Conservation (phyloP, 2,113 vertebrate genomes). For the Poeciliopsis occidentalis region DNA sequence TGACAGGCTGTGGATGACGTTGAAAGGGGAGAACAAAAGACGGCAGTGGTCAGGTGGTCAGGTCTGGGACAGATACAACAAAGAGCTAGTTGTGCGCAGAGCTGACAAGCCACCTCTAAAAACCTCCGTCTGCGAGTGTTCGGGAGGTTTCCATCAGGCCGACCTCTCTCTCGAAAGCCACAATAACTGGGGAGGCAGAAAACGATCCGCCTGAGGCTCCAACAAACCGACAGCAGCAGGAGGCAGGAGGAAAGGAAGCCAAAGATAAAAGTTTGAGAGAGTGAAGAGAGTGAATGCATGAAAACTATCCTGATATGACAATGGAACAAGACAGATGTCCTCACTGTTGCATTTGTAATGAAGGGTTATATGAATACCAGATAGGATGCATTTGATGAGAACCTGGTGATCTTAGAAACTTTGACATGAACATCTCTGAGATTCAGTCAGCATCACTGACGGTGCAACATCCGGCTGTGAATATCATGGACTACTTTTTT, state of each 20-base stretch:
- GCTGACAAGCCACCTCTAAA: constrained; percentile 45
- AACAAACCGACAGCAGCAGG: constrained; percentile 39
- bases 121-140: constrained; percentile 56
- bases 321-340: not conserved
- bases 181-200: constrained; percentile 44
- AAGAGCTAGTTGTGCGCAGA: constrained; percentile 63
- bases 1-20: constrained; percentile 36
- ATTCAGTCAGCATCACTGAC: too few species aligned
- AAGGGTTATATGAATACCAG: too few species aligned
- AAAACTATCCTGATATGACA: not conserved
- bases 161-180: constrained; percentile 35
- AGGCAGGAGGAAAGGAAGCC: not conserved
- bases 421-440: too few species aligned
- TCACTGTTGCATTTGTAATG: not conserved
- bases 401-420: too few species aligned
- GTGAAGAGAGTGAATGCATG: constrained; percentile 2
- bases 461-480: too few species aligned
- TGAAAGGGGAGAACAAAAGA: constrained; percentile 66
- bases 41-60: constrained; percentile 58
- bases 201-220: constrained; percentile 58
- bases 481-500: too few species aligned
- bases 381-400: too few species aligned
- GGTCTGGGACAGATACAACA: constrained; percentile 60
- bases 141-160: constrained; percentile 48
- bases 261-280: constrained; percentile 13